A percentile compares a stretch with the other conserved stretches of the same genome.
These are phyloP conservation scores for Lithophane leautieri DNA, from an alignment of 2,888 invertebrate species.

Conservation along the genomic window DNA sequence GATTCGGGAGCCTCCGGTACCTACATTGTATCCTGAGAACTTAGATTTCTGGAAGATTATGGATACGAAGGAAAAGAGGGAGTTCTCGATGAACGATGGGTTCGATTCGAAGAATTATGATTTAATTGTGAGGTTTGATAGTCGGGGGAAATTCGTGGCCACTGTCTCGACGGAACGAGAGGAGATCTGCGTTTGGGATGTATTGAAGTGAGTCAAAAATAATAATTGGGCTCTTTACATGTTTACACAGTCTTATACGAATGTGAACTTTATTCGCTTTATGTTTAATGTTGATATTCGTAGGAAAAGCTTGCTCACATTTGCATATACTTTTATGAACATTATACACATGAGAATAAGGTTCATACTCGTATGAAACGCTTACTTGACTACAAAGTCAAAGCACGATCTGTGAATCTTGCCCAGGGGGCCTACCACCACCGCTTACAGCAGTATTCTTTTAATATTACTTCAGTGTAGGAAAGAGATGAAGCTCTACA, in stretches of 20 bases:
- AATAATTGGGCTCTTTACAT: not conserved
- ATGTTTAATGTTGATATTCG: not conserved
- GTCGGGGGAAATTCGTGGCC: constrained; percentile 93
- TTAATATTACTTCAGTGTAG: no score
- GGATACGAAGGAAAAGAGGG: constrained; percentile 79
- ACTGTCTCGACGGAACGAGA: constrained; percentile 94
- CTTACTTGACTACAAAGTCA: no score
- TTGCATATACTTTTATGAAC: not conserved
- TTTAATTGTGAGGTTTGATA: constrained; percentile 91
- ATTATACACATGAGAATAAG: not conserved
- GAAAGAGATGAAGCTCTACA: no score
- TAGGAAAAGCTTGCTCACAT: not conserved
- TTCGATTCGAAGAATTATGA: constrained; percentile 90
- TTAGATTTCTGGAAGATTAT: constrained; percentile 83
- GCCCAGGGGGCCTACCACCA: no score
- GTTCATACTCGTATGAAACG: not conserved
- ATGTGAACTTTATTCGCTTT: not conserved
- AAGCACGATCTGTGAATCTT: no score
- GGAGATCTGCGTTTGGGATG: constrained; percentile 96
- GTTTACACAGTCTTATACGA: not conserved
- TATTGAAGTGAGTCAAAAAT: constrained; percentile 81
- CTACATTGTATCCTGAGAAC: constrained; percentile 91
- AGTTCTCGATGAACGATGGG: constrained; percentile 80
- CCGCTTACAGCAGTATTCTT: no score
- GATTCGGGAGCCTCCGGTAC: constrained; percentile 90